These are phyloP conservation scores for Phrynocephalus versicolor DNA, from an alignment of 2,113 vertebrate species.

Conservation along the genomic window DNA sequence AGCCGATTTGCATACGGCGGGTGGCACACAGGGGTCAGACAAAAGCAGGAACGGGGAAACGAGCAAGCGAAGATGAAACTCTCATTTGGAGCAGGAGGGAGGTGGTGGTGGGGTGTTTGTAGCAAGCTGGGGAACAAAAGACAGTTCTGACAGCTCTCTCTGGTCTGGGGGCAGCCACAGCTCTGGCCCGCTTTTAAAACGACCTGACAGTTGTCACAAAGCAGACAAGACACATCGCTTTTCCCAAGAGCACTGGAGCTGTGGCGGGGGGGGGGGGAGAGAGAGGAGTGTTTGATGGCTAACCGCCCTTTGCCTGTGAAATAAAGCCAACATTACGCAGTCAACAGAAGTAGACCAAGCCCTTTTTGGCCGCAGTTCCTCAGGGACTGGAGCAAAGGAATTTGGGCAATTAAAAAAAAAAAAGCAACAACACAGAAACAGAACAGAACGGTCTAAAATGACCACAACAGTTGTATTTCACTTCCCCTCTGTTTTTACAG, in stretches of 20 bases:
- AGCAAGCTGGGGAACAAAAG: neutral
- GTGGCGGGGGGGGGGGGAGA: too few species aligned
- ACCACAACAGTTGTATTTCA: neutral
- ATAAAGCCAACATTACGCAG: neutral
- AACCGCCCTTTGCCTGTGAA: neutral
- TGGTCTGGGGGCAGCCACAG: neutral
- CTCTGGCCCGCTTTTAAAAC: neutral
- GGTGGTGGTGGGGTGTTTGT: rapidly evolving
- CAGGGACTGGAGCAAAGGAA: conserved; percentile 12
- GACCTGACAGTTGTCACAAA: neutral
- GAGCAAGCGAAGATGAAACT: neutral
- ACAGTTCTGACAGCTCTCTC: neutral
- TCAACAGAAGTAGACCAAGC: neutral
- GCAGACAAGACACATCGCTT: neutral
- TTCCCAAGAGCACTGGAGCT: neutral
- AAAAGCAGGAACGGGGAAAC: neutral
- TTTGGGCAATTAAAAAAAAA: conserved; percentile 19
- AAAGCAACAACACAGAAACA: neutral
- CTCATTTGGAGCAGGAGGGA: neutral
- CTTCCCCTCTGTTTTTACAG: neutral
- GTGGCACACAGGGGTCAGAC: neutral
- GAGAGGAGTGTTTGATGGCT: neutral
- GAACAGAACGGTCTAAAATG: neutral
- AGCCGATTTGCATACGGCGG: neutral
- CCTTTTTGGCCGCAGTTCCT: conserved; percentile 21